phyloP scores from a whole-genome alignment of 2,888 invertebrate species.

The Microdon myrmicae region DNA sequence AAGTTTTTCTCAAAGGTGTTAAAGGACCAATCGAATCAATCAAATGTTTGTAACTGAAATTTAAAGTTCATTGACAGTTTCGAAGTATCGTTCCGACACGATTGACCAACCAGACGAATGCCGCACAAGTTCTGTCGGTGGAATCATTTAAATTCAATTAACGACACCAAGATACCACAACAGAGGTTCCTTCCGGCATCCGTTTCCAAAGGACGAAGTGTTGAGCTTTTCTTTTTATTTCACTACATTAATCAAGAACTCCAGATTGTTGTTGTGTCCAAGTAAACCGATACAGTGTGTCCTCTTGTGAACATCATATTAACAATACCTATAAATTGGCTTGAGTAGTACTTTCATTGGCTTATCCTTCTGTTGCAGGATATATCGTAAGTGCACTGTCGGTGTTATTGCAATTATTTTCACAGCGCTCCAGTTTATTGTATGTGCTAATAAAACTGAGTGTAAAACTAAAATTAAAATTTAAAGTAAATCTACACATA shows the following conservation, averaged over 20 bases:
- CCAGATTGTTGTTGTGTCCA: constrained; percentile 4
- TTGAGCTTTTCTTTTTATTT: constrained; percentile 24
- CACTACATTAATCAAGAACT: background rate
- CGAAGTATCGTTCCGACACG: too few species aligned
- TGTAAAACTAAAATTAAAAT: too few species aligned
- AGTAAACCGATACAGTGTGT: constrained; percentile 26
- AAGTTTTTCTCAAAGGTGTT: too few species aligned
- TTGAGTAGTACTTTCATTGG: constrained; percentile 33
- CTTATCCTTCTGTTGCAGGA: background rate
- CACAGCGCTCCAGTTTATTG: constrained; percentile 28
- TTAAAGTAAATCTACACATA: too few species aligned
- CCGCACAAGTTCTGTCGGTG: too few species aligned
- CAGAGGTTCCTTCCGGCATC: constrained; percentile 6
- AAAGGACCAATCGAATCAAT: too few species aligned
- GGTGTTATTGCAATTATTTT: constrained; percentile 24
- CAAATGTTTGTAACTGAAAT: too few species aligned
- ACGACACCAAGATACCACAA: too few species aligned
- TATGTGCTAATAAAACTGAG: constrained; percentile 21
- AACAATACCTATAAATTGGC: constrained; percentile 35
- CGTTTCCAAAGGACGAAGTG: constrained; percentile 26
- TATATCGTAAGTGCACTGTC: constrained; percentile 16
- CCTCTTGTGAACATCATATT: constrained; percentile 16
- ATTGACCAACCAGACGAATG: too few species aligned
- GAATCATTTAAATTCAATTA: too few species aligned
- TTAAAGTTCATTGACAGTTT: too few species aligned